Evolutionary conservation across 37 sponge, comb jelly and placozoan species (phyloP).

Genomic region (Corticium candelabrum): DNA sequence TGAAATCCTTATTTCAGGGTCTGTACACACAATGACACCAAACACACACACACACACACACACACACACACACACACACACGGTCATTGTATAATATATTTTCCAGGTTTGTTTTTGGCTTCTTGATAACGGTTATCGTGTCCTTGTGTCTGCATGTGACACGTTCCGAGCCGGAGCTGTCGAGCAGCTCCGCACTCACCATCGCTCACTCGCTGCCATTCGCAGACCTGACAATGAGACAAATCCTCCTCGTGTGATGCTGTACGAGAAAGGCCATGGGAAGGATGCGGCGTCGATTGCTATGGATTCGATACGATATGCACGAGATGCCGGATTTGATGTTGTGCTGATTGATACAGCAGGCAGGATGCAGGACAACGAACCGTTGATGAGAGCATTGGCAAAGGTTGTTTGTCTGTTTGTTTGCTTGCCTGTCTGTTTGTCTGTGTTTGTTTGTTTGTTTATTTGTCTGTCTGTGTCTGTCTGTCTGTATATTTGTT

Average conservation of each 20-base stretch:
- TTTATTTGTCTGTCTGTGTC: too few species aligned
- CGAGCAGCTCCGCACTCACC: conserved; percentile 90
- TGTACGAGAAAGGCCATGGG: conserved; percentile 69
- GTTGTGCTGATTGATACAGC: conserved; percentile 96
- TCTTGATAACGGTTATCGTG: conserved; percentile 75
- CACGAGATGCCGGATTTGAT: conserved; percentile 59
- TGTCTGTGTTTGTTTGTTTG: neutral
- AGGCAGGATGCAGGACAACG: conserved; percentile 95
- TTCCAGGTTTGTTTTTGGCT: conserved; percentile 90
- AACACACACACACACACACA: conserved; percentile 9
- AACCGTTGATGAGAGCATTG: conserved; percentile 94
- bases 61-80: too few species aligned
- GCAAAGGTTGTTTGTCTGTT: conserved; percentile 58
- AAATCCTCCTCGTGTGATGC: conserved; percentile 35
- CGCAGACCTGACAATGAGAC: conserved; percentile 51
- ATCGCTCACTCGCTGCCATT: conserved; percentile 44
- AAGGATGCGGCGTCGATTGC: conserved; percentile 82
- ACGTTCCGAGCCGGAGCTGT: conserved; percentile 95
- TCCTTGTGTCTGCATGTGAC: conserved; percentile 88
- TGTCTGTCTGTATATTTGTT: too few species aligned
- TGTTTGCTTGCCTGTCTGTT: neutral
- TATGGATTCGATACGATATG: conserved; percentile 64
- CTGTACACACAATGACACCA: too few species aligned
- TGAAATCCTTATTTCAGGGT: too few species aligned
- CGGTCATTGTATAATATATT: too few species aligned